These are phyloP conservation scores for Drosophila anomalata DNA, from an alignment of 2,888 invertebrate genomes.

Conservation along the genomic window DNA sequence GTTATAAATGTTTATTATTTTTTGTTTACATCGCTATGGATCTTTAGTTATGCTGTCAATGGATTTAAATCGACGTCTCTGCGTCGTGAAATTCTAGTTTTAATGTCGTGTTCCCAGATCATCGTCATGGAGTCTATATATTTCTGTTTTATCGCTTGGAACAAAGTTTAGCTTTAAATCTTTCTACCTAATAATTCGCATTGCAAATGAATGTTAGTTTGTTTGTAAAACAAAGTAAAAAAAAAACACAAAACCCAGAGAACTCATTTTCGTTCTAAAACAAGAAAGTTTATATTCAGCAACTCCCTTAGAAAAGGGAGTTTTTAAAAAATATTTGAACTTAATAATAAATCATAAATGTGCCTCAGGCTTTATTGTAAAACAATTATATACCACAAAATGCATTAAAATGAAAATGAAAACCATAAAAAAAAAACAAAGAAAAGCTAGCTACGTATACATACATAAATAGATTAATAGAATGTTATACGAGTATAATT, in stretches of 20 bases:
- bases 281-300: slow-evolving; percentile 7
- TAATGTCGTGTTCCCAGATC: slow-evolving; percentile 39
- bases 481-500: slow-evolving; percentile 51
- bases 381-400: slow-evolving; percentile 70
- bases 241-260: not conserved
- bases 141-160: slow-evolving; percentile 46
- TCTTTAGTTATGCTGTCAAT: slow-evolving; percentile 44
- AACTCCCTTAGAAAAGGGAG: not conserved
- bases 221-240: slow-evolving; percentile 75
- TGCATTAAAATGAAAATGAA: slow-evolving; percentile 34
- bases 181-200: slow-evolving; percentile 26
- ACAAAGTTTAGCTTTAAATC: slow-evolving; percentile 52
- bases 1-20: slow-evolving; percentile 65
- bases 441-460: slow-evolving; percentile 50
- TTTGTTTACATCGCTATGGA: slow-evolving; percentile 16
- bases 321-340: slow-evolving; percentile 32
- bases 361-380: slow-evolving; percentile 82
- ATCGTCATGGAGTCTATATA: slow-evolving; percentile 11
- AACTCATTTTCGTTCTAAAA: slow-evolving; percentile 33
- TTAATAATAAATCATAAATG: slow-evolving; percentile 56
- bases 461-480: slow-evolving; percentile 51
- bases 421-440: slow-evolving; percentile 25
- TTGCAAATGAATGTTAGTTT: slow-evolving; percentile 54
- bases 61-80: slow-evolving; percentile 8
- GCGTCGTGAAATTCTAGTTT: slow-evolving; percentile 43